These are phyloP conservation scores for Corydoras maculifer DNA, from an alignment of 2,113 vertebrate species.

Conservation along the genomic window DNA sequence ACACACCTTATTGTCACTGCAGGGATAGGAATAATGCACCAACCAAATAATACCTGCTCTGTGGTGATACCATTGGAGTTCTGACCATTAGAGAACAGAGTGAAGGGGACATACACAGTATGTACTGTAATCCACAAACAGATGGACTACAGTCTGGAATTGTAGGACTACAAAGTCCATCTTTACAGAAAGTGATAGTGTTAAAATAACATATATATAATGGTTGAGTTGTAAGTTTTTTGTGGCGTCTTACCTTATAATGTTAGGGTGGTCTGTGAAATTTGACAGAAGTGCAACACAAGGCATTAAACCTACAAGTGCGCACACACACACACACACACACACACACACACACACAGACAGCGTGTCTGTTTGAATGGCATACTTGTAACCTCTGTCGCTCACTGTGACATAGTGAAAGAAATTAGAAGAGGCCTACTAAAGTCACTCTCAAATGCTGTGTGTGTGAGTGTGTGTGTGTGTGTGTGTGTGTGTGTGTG, in stretches of 20 bases:
- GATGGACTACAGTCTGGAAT: too few species aligned
- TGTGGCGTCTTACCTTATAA: background rate
- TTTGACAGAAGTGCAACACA: background rate
- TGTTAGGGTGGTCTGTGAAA: background rate
- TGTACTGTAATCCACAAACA: too few species aligned
- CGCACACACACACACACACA: background rate
- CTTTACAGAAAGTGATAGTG: background rate
- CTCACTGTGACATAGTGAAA: background rate
- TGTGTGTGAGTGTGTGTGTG: slow-evolving; percentile 21
- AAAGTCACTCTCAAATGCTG: background rate
- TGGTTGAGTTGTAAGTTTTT: background rate
- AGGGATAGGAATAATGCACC: too few species aligned
- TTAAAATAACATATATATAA: too few species aligned
- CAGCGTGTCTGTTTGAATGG: background rate
- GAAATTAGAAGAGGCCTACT: background rate
- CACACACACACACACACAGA: background rate
- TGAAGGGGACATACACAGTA: background rate
- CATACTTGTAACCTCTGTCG: background rate
- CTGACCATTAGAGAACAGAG: background rate
- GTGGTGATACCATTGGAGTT: too few species aligned
- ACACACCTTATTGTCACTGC: too few species aligned
- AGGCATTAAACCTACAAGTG: background rate
- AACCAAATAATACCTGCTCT: too few species aligned
- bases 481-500: slow-evolving; percentile 21
- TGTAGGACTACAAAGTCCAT: too few species aligned